A percentile compares a stretch with the other conserved stretches of the same genome.
Evolutionary conservation across 2,888 invertebrate genomes (phyloP).

Genomic region (Polydrusus cervinus): DNA sequence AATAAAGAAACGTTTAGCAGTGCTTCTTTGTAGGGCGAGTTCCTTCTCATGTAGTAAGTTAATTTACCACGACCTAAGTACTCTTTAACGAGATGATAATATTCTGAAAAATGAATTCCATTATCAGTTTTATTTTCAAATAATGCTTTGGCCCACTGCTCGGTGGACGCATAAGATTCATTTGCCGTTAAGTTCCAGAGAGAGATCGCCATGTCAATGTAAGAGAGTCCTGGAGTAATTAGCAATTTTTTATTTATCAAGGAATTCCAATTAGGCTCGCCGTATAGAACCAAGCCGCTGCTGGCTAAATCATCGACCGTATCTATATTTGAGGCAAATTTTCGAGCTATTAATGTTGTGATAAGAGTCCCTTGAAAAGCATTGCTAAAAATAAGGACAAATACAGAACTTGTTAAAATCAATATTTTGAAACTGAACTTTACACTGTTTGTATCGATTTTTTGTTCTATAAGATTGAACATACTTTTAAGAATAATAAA

Average conservation of each 20-base stretch:
- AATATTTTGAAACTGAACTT: not conserved
- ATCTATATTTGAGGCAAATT: slow-evolving; percentile 29
- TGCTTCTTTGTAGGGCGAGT: slow-evolving; percentile 27
- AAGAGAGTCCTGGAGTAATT: slow-evolving; percentile 8
- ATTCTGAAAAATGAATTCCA: slow-evolving; percentile 28
- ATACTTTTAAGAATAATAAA: not conserved
- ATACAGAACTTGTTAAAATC: not conserved
- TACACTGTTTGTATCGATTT: not conserved
- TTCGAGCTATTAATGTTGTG: slow-evolving; percentile 38
- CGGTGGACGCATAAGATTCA: slow-evolving; percentile 21
- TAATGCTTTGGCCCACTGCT: slow-evolving; percentile 23
- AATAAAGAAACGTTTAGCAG: slow-evolving; percentile 16
- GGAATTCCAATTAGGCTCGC: slow-evolving; percentile 24
- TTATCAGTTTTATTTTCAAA: slow-evolving; percentile 24
- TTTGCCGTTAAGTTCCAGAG: slow-evolving; percentile 26
- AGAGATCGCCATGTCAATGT: slow-evolving; percentile 12
- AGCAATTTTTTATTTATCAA: slow-evolving; percentile 24
- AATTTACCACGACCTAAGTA: slow-evolving; percentile 25
- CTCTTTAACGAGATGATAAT: slow-evolving; percentile 41
- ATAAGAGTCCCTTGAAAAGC: slow-evolving; percentile 44
- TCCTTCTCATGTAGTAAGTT: slow-evolving; percentile 25
- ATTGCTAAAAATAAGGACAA: slow-evolving; percentile 23
- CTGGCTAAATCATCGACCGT: slow-evolving; percentile 41
- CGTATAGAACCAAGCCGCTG: slow-evolving; percentile 33
- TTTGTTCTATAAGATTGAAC: not conserved